A percentile compares a stretch with the other conserved stretches of the same genome.
Conservation (phyloP, 2,888 invertebrate species). For the Tinea semifulvella region DNA sequence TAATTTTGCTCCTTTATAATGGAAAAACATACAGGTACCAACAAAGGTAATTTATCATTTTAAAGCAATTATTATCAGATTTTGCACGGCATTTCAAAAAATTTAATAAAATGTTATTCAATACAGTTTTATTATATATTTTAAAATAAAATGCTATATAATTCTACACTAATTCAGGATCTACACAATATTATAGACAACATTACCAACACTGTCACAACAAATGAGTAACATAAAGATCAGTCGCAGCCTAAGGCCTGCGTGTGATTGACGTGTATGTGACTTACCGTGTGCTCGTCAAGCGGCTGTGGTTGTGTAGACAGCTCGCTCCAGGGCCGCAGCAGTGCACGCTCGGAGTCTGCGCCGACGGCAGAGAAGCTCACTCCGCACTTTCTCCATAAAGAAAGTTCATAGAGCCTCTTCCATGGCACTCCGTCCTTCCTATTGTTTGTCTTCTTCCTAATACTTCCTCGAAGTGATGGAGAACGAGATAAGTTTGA, state of each 20-base stretch:
- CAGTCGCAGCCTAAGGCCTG: conserved; percentile 9
- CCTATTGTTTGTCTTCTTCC: conserved; percentile 42
- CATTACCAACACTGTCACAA: not conserved
- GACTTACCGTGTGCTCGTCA: conserved; percentile 40
- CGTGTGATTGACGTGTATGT: conserved; percentile 28
- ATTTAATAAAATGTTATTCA: no score
- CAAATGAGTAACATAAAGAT: conserved; percentile 8
- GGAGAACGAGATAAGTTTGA: conserved; percentile 39
- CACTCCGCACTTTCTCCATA: conserved; percentile 62
- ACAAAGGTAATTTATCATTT: no score
- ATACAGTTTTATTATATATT: conserved; percentile 2
- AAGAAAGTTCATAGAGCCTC: conserved; percentile 63
- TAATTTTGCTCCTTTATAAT: not conserved
- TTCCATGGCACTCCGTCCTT: conserved; percentile 61
- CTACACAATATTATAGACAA: not conserved
- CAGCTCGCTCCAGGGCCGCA: conserved; percentile 49
- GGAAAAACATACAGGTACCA: no score
- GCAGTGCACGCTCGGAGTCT: conserved; percentile 46
- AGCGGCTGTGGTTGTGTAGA: conserved; percentile 35
- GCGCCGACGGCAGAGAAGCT: conserved; percentile 51
- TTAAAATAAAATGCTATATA: not conserved
- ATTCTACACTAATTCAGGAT: not conserved
- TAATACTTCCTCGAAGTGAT: conserved; percentile 51
- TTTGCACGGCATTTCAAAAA: no score
- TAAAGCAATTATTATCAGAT: no score